A percentile compares a stretch with the other conserved stretches of the same genome.
Conservation (phyloP, 2,113 vertebrate species). For the Phrynosoma platyrhinos region DNA sequence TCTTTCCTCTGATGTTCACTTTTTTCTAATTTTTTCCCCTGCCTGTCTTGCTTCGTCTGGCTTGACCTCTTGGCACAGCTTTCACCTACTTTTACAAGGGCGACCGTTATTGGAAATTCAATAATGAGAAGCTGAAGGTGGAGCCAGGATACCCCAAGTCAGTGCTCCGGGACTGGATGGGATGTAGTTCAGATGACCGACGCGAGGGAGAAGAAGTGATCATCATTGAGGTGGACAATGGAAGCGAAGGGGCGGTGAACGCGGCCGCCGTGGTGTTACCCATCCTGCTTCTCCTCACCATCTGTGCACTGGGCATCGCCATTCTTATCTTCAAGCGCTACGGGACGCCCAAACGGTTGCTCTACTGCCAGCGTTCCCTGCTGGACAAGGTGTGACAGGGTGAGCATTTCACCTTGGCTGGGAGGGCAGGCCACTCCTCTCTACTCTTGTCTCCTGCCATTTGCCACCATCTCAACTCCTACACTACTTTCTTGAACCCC, state of each 20-base stretch:
- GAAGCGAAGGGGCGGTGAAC: constrained; percentile 71
- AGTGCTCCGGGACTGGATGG: constrained; percentile 88
- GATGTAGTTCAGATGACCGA: constrained; percentile 79
- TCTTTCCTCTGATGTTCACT: background rate
- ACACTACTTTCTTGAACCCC: constrained; percentile 16
- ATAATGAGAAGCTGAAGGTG: constrained; percentile 91
- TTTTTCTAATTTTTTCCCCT: background rate
- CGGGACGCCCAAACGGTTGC: constrained; percentile 88
- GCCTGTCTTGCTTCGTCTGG: background rate
- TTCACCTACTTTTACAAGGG: constrained; percentile 94
- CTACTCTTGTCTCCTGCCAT: background rate
- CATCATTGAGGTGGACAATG: constrained; percentile 85
- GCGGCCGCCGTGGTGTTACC: constrained; percentile 83
- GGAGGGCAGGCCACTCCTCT: constrained; percentile 50
- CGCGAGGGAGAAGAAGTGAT: constrained; percentile 82
- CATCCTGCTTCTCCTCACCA: constrained; percentile 83
- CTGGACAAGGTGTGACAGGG: constrained; percentile 90
- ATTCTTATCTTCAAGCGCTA: constrained; percentile 88
- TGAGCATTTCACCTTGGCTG: constrained; percentile 41
- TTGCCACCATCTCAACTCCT: constrained; percentile 8
- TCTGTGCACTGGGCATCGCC: constrained; percentile 82
- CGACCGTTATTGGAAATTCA: constrained; percentile 94
- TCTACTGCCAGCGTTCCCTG: constrained; percentile 92
- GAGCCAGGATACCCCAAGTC: constrained; percentile 91
- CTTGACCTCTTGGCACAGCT: constrained; percentile 67